These are phyloP conservation scores for Corythoichthys intestinalis DNA, from an alignment of 2,113 vertebrate species.

Conservation along the genomic window DNA sequence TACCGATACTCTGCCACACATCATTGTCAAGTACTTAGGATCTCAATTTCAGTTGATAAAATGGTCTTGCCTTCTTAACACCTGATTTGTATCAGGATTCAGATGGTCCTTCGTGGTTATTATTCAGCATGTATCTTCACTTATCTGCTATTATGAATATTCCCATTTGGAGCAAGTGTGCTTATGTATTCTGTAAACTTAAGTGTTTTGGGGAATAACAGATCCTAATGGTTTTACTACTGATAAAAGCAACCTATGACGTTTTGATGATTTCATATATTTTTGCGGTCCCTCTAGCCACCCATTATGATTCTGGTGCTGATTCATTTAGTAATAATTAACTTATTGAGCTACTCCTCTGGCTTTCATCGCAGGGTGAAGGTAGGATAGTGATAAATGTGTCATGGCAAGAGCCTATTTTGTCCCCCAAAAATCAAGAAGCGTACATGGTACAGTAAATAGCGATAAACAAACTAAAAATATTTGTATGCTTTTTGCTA, in stretches of 20 bases:
- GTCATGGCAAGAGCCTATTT: neutral
- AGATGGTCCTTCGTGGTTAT: neutral
- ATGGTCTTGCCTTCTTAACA: constrained; percentile 10
- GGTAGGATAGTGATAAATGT: neutral
- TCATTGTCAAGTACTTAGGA: constrained; percentile 17
- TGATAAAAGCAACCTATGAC: neutral
- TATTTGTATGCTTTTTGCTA: neutral
- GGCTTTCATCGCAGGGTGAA: neutral
- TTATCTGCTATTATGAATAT: neutral
- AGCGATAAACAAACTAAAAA: neutral
- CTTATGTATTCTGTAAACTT: neutral
- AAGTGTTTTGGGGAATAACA: neutral
- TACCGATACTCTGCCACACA: constrained; percentile 19
- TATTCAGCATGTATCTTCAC: neutral
- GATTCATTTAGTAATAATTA: neutral
- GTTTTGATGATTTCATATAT: neutral
- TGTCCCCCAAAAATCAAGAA: neutral
- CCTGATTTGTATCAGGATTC: neutral
- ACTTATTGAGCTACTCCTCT: neutral
- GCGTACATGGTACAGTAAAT: neutral
- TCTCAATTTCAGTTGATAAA: constrained; percentile 1
- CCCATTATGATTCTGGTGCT: neutral
- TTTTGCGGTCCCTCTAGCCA: neutral
- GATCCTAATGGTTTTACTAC: neutral
- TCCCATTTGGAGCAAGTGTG: neutral